Evolutionary conservation across 2,888 invertebrate species (phyloP).

Genomic region (Dasypogon diadema): DNA sequence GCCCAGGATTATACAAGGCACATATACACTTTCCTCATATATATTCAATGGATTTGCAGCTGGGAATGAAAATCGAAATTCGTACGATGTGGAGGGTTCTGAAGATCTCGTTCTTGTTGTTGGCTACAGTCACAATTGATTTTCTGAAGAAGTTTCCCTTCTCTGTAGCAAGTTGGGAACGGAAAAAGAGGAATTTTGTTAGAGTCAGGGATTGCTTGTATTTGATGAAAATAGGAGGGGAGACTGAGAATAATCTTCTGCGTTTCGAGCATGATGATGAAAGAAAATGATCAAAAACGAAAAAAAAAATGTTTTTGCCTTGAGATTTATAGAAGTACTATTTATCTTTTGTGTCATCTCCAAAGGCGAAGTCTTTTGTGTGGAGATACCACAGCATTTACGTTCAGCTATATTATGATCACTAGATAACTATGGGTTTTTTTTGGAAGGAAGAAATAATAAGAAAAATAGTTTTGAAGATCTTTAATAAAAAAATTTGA

Average conservation of each 20-base stretch:
- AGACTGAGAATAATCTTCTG: conserved; percentile 24
- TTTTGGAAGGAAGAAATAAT: too few species aligned
- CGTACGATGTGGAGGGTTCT: conserved; percentile 23
- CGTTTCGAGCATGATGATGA: conserved; percentile 1
- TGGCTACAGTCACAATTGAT: conserved; percentile 24
- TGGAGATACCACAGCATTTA: too few species aligned
- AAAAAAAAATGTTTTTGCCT: conserved; percentile 16
- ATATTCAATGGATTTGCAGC: conserved; percentile 20
- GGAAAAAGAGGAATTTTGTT: not conserved
- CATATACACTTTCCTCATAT: not conserved
- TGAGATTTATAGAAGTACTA: not conserved
- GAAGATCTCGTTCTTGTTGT: conserved; percentile 33
- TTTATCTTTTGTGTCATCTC: conserved; percentile 20
- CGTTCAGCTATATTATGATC: too few species aligned
- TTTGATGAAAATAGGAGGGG: conserved; percentile 1
- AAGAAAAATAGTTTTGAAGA: too few species aligned
- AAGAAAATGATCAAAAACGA: conserved; percentile 27
- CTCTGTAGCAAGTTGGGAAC: conserved; percentile 24
- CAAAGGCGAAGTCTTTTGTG: not conserved
- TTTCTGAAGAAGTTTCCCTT: conserved; percentile 43
- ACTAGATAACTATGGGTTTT: too few species aligned
- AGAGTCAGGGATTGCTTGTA: not conserved
- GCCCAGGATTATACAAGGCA: conserved; percentile 16
- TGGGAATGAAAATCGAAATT: conserved; percentile 37
- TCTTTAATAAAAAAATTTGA: too few species aligned